Base-by-base conservation (phyloP, 2,113 vertebrate genomes). In the Phylloscopus trochiloides region DNA sequence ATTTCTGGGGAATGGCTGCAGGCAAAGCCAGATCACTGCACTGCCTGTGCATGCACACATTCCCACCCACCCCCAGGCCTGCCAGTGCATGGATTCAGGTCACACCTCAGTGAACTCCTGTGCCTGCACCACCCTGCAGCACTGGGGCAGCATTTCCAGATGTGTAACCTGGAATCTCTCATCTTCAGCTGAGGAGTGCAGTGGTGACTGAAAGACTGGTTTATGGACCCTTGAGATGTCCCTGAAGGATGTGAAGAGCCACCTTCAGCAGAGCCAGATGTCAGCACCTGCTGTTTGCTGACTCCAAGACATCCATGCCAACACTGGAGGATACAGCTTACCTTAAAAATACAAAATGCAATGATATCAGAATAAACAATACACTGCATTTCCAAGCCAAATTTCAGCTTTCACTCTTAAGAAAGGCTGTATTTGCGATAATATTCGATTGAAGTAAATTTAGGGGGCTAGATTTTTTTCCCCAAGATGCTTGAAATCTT, bases 1-100 rank as follows among this genome's bases (percentile, higher is more conserved):
- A 25, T 54, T 54, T 15, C 25, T 17, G 48, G 38, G 16, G 34
- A 52, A 31, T 0, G 9, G 31, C 74, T 34, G n/a, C 0, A 55
- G 36, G 40, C 50, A 43, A 14, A 85, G 66, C 7, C 28, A 18
- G 52, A 42, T 12, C 32, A 1, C 28, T 3, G 3, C 1, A 4
- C 1, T 40, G 11, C 9, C 17, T 1, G 12, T 20, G 45, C 6
- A 4, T 1, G 17, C 8, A 11, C 29, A n/a, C 29, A 7, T 5
- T 3, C 5, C 14, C 67, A 71, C 3, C 18, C 40, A 31, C 2
- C 29, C 4, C 34, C 32, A 24, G 65, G 26, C 42, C 36, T 48
- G n/a, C 34, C 9, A 5, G 7, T 0, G 20, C 0, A 21, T 7
- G 54, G 48, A 45, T 47, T 34, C 76, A 62, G 34, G 54, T 31